Evolutionary conservation across 64 coral and sea anemone genomes (phyloP), one percentile per base, ranked within the genome.

Genomic region (Platygyra sinensis): DNA sequence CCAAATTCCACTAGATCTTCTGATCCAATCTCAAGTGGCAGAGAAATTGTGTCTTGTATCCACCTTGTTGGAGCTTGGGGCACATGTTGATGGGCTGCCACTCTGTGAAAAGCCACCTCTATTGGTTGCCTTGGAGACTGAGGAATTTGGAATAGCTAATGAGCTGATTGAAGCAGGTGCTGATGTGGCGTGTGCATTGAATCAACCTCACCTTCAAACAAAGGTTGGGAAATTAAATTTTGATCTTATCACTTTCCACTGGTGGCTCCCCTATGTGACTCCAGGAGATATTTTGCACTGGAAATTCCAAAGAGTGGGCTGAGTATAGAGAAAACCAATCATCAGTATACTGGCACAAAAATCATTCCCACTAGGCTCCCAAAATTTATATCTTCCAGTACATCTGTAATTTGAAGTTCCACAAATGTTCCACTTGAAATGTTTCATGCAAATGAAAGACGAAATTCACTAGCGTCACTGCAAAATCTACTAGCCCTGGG

Each of bases 61-160:
- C 11, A 54, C 74, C 17, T 33, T 95, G 13, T 14, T 95, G 30
- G 93, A 95, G 60, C 86, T 82, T 76, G 93, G 93, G 18, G 93
- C 93, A 8, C 42, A 20, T 30, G 76, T 91, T 0, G 73, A 95
- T 63, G 93, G 93, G 10, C 83, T 95, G 30, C 61, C 27, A 74
- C 55, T 71, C 42, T 90, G 82, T 78, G 25, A 90, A 19, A 91
- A 91, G 16, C 91, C n/a, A 4, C 93, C 93, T 15, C 67, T 95
- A 4, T 72, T 52, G 5, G 30, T 65, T 75, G 93, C 93, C 0
- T 60, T 91, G 80, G 67, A 75, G n/a, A 82, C 36, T 46, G 77
- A 77, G 42, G 69, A 95, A 51, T 85, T 82, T 71, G 86, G 74
- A 28, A 79, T 91, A 49, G 89, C 59, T 2, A 77, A 36, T 39